Evolutionary conservation across 2,797 vertebrate species (phyloP), one percentile per base, ranked within the genome.

Genomic region (Tragopan temminckii): DNA sequence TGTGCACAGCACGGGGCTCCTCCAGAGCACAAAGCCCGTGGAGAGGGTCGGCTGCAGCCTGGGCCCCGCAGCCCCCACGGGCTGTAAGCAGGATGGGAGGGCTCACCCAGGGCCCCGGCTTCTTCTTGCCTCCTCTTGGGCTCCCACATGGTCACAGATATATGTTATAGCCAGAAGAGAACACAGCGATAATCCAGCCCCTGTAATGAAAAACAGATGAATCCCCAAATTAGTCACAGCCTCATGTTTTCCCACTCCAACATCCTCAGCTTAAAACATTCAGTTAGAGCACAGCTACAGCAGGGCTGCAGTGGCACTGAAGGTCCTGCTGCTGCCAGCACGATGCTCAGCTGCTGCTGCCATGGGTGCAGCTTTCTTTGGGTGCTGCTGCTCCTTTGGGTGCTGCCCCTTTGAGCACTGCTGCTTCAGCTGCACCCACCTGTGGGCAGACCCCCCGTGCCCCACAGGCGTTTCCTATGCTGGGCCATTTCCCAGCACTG

Each of bases 171-270:
- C 74, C 77, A 71, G 61, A 80, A 92, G 85, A 36, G 14, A 20
- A 64, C 2, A 1, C 17, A 16, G 45, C 31, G 92, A 83, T 59
- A 53, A 74, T 76, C 55, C 88, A 84, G 76, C 43, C 50, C 74
- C 31, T 85, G 12, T 91, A 91, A 96, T 40, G 59, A 1, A 25
- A 94, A 84, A 50, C 92, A 93, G 83, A 91, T 84, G 85, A 76
- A 93, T 72, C 88, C 70, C 63, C 7, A 48, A 52, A 94, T 94
- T 84, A 95, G 86, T 88, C 92, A 91, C 78, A 76, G 86, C 77
- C 57, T 81, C 59, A 3, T 80, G 55, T 75, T 90, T 93, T 84
- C 90, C 93, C 90, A 66, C 70, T 71, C 61, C 36, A n/a, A 33
- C 29, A 15, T n/a, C 42, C 31, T 66, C 11, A 0, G 19, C 31